These are phyloP conservation scores for Tachystola acroxantha DNA, from an alignment of 2,888 invertebrate species.

Conservation along the genomic window DNA sequence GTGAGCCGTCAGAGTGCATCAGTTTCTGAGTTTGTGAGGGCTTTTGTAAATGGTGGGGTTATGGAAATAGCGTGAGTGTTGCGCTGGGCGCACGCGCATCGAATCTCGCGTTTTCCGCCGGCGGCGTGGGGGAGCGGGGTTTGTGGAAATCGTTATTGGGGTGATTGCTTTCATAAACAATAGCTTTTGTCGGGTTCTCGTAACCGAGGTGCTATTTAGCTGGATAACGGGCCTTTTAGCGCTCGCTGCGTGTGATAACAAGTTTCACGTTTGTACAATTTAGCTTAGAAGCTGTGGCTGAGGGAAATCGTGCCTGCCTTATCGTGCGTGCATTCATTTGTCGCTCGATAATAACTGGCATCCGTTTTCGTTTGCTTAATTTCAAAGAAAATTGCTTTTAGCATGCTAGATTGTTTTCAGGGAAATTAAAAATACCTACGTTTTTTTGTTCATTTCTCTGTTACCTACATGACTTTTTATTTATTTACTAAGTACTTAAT, in stretches of 20 bases:
- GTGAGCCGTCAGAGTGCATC: slow-evolving; percentile 37
- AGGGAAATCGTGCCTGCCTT: slow-evolving; percentile 37
- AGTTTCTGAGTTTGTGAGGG: slow-evolving; percentile 22
- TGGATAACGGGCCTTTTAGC: slow-evolving; percentile 51
- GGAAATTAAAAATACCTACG: too few relatives aligned
- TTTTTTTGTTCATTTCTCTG: too few relatives aligned
- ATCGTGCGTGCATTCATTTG: slow-evolving; percentile 18
- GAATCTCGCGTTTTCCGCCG: slow-evolving; percentile 73
- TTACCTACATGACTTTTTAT: too few relatives aligned
- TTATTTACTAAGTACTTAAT: too few relatives aligned
- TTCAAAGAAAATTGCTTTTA: too few relatives aligned
- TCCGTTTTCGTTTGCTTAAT: too few relatives aligned
- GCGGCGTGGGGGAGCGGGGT: slow-evolving; percentile 51
- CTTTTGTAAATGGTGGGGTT: slow-evolving; percentile 41
- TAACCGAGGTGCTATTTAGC: slow-evolving; percentile 54
- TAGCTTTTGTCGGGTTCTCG: slow-evolving; percentile 69
- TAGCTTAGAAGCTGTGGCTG: slow-evolving; percentile 28
- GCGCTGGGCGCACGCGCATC: slow-evolving; percentile 68
- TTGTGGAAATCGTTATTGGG: slow-evolving; percentile 77
- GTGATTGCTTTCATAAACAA: slow-evolving; percentile 78
- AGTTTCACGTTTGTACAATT: slow-evolving; percentile 36
- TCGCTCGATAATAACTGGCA: too few relatives aligned
- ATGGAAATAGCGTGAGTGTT: slow-evolving; percentile 57
- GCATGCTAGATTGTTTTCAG: too few relatives aligned
- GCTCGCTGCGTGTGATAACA: slow-evolving; percentile 47